Base-by-base conservation (phyloP, 2,888 invertebrate species). In the Hybos culiciformis region DNA sequence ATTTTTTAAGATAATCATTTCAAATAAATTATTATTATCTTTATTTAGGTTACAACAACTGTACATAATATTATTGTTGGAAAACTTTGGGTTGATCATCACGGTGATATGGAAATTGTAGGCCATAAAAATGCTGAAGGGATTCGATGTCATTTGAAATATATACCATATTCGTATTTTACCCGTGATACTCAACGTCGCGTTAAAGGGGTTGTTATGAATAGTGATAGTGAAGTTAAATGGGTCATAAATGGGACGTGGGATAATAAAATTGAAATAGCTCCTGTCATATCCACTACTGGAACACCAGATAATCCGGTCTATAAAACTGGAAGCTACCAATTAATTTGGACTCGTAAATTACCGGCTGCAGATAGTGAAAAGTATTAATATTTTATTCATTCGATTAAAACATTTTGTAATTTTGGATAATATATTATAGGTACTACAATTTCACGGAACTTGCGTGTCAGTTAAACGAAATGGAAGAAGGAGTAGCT, bases 61-160 rank as follows among this genome's bases (percentile, higher is more conserved):
- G 94, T 98, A 40, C 97, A 99, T 73, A 99, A 99, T 68, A 98
- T 99, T 57, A 97, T 99, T 56, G 96, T 99, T 45, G 98, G 98
- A 51, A 93, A 91, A 68, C 73, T 99, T 54, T 99, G 98, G 98
- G 93, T 99, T 46, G 98, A 99, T 72, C 93, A 98, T 69, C 93
- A 96, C 63, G 98, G 98, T 37, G 97, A 98, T 63, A 97, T 94
- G 91, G 94, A 96, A 66, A 97, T 98, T 50, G 74, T 78, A 46
- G 81, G 81, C 47, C 73, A 75, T 53, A 96, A 96, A 62, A 83
- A 86, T 50, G 81, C 79, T 36, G 78, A 81, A 41, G 92, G 92
- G 41, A 86, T 92, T 61, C 90, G 87, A 65, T 97, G 97, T 67
- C 88, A 91, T 62, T 76, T 99, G 54, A 97, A 96, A 69, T 99